phyloP scores from a whole-genome alignment of 2,888 invertebrate species.

The Heliconius cydno region DNA sequence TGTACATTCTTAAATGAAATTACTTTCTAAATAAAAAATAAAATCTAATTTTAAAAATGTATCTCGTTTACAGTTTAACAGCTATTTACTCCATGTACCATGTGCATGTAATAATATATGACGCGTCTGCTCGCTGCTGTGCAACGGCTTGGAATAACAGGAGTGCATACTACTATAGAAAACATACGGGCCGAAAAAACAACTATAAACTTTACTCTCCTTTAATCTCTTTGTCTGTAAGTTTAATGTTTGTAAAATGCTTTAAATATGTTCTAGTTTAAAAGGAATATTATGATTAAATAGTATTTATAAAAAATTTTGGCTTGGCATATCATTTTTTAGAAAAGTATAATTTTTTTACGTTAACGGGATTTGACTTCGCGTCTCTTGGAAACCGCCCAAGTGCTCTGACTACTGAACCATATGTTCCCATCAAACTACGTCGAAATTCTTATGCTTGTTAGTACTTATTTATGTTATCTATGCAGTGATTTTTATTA shows the following conservation, averaged over 20 bases:
- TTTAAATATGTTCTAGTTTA: not conserved
- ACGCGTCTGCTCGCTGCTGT: slow-evolving; percentile 35
- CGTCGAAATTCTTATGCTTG: no score
- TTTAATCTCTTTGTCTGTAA: not conserved
- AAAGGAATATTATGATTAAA: not conserved
- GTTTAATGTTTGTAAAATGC: not conserved
- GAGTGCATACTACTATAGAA: slow-evolving; percentile 24
- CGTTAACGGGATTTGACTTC: no score
- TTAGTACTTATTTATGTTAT: no score
- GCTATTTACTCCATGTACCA: slow-evolving; percentile 36
- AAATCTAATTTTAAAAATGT: slow-evolving; percentile 1
- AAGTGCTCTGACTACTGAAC: no score
- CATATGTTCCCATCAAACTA: no score
- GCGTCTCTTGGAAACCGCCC: no score
- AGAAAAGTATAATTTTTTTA: no score
- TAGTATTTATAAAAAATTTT: no score
- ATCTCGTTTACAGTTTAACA: slow-evolving; percentile 24
- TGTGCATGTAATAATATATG: slow-evolving; percentile 40
- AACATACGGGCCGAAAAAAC: slow-evolving; percentile 38
- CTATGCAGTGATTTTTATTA: no score
- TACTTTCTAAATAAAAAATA: not conserved
- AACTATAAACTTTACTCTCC: not conserved
- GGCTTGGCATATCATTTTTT: no score
- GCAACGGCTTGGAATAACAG: slow-evolving; percentile 46
- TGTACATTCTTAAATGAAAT: no score